Evolutionary conservation across 2,113 vertebrate genomes (phyloP).

Genomic region (Antechinus flavipes): DNA sequence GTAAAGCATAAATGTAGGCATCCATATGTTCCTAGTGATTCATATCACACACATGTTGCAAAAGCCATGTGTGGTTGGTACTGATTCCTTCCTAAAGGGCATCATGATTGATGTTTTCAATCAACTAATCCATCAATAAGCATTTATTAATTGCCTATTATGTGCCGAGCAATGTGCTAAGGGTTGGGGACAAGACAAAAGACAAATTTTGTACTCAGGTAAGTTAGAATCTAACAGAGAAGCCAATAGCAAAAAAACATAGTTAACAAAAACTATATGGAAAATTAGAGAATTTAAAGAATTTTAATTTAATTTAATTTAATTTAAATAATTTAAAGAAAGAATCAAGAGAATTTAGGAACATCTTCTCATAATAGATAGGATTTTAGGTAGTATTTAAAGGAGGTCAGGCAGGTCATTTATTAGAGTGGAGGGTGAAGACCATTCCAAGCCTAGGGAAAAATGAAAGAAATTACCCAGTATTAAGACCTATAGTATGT

Average conservation of each 20-base stretch:
- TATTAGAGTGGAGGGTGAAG: neutral
- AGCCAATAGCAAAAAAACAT: neutral
- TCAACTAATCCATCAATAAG: neutral
- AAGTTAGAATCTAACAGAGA: neutral
- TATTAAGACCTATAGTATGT: neutral
- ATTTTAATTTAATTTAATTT: no score
- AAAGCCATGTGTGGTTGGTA: neutral
- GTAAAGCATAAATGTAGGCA: neutral
- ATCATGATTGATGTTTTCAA: neutral
- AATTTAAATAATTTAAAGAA: neutral
- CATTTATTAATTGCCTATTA: neutral
- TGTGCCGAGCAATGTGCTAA: neutral
- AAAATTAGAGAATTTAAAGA: no score
- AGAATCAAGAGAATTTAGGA: neutral
- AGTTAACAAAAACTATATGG: neutral
- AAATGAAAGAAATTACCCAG: neutral
- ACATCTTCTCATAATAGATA: neutral
- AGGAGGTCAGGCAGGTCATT: neutral
- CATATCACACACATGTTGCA: neutral
- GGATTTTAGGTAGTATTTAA: neutral
- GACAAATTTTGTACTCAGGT: neutral
- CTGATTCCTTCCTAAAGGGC: neutral
- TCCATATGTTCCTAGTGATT: neutral
- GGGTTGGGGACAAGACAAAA: neutral
- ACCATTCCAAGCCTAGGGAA: neutral